These are phyloP conservation scores for Tillus elongatus DNA, from an alignment of 2,888 invertebrate species.

Conservation along the genomic window DNA sequence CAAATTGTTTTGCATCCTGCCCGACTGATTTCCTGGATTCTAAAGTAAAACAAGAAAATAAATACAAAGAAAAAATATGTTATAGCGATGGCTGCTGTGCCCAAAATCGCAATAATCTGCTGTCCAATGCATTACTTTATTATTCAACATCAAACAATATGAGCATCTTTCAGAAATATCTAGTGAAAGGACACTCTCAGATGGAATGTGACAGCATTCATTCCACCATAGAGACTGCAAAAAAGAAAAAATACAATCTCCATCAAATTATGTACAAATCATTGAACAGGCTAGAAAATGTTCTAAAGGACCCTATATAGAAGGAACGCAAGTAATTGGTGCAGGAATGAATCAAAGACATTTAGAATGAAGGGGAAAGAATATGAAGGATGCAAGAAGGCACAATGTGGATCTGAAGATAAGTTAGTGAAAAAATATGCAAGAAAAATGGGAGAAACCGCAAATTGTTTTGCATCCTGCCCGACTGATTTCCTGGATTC, in stretches of 20 bases:
- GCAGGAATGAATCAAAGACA: too few species aligned
- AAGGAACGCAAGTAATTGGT: too few species aligned
- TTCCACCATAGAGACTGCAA: conserved; percentile 12
- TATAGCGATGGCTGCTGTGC: conserved; percentile 18
- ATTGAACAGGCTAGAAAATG: conserved; percentile 1
- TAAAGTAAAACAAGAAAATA: conserved; percentile 5
- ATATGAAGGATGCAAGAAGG: too few species aligned
- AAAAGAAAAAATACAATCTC: not conserved
- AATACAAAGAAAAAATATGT: conserved; percentile 13
- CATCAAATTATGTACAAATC: conserved; percentile 3
- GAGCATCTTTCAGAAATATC: conserved; percentile 12
- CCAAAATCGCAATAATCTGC: conserved; percentile 8
- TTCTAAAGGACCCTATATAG: conserved; percentile 1
- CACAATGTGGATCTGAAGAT: too few species aligned
- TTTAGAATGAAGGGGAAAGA: too few species aligned
- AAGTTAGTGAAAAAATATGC: too few species aligned
- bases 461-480: conserved; percentile 14
- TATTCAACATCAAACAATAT: conserved; percentile 11
- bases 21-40: conserved; percentile 12
- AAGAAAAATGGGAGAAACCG: too few species aligned
- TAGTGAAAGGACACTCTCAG: conserved; percentile 16
- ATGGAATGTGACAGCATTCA: conserved; percentile 17
- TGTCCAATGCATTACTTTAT: conserved; percentile 14
- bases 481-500: conserved; percentile 12
- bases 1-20: conserved; percentile 14